Base-by-base conservation (phyloP, 64 coral and sea anemone genomes). In the Montipora sp. region DNA sequence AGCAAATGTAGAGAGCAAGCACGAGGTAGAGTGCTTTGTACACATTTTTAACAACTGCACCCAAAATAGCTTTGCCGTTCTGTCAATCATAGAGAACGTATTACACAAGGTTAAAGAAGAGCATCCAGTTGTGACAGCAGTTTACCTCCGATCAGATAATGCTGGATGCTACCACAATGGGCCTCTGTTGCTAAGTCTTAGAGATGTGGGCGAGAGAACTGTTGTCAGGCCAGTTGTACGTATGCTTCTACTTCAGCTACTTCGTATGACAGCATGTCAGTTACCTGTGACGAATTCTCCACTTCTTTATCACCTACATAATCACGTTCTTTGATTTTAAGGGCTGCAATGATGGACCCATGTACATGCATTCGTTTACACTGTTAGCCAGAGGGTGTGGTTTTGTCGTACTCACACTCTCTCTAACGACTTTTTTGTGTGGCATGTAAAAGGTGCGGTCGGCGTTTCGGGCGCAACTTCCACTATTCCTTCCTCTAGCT, bases 281-380 rank as follows among this genome's bases (percentile, higher is more conserved):
- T 88, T 76, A 88, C 57, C 71, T 59, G n/a, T 75, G 71, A 58
- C 86, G 36, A 58, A 72, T 73, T 75, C 49, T 76, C 75, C 71
- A 75, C 48, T 75, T 53, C 86, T 88, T 91, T 81, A 72, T 73
- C 83, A 72, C 49, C 70, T n/a, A 72, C 66, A 73, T 69, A 48
- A 49, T 87, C 83, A 78, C 66, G 46, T 83, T 83, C 78, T 58
- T 75, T 81, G 47, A 47, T 91, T 81, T 83, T 58, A 55, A 10
- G 10, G 51, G 51, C 51, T 55, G 51, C 51, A 55, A 10, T 55
- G 5, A 7, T 55, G 89, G 88, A 27, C 81, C 88, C 2, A 88
- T 89, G 59, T 90, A 58, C 88, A 91, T 91, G 18, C 93, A 95
- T 10, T 90, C 76, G 23, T 95, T 95, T 7, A 73, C 59, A 87